A percentile compares a stretch with the other conserved stretches of the same genome.
phyloP scores from a whole-genome alignment of 2,113 vertebrate species.

The Cynocephalus volans region DNA sequence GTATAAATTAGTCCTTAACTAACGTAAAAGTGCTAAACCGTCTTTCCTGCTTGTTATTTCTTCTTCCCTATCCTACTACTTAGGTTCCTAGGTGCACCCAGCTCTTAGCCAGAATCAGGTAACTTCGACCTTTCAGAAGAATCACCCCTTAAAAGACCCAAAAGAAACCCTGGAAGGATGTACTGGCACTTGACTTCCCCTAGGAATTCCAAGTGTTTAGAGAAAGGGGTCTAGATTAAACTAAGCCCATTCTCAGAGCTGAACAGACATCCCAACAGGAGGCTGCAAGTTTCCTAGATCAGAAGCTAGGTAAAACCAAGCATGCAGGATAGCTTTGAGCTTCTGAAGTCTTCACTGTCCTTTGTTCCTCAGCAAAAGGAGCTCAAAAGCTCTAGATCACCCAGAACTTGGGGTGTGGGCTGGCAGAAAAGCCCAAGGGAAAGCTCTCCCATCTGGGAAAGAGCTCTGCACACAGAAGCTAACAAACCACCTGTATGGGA shows the following conservation, averaged over 20 bases:
- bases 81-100: neutral
- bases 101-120: slow-evolving; percentile 25
- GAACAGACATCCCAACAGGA: neutral
- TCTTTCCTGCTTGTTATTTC: neutral
- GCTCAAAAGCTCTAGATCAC: neutral
- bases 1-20: neutral
- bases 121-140: slow-evolving; percentile 31
- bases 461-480: neutral
- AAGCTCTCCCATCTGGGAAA: neutral
- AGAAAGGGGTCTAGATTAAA: neutral
- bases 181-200: neutral
- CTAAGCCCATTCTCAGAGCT: neutral
- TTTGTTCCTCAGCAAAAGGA: neutral
- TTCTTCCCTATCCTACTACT: neutral
- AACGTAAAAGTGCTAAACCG: neutral
- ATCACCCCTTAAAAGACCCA: neutral
- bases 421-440: neutral
- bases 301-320: slow-evolving; percentile 23
- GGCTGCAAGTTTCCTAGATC: neutral
- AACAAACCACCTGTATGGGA: neutral
- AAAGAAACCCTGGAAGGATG: neutral
- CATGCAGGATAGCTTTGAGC: neutral
- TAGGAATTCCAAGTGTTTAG: neutral
- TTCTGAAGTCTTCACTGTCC: slow-evolving; percentile 6
- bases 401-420: neutral